A percentile compares a stretch with the other conserved stretches of the same genome.
phyloP scores from a whole-genome alignment of 2,888 invertebrate genomes.

The Stenodera caucasica region DNA sequence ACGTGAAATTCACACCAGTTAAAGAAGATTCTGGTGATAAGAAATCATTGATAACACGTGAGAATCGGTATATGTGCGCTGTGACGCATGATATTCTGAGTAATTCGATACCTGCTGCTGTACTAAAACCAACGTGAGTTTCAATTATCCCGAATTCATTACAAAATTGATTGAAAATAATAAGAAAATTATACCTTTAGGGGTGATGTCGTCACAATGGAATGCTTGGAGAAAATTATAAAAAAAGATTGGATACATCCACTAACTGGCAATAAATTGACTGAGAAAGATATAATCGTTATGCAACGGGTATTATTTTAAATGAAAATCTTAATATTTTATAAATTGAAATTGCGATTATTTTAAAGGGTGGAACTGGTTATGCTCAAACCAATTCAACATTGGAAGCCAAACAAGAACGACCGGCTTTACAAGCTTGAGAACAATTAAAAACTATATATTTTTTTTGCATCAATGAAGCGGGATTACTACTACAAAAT shows the following conservation, averaged over 20 bases:
- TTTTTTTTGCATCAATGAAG: slow-evolving; percentile 18
- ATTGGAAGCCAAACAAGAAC: slow-evolving; percentile 22
- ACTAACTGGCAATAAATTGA: slow-evolving; percentile 78
- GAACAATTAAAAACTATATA: slow-evolving; percentile 16
- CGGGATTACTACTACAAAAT: slow-evolving; percentile 14
- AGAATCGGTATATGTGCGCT: slow-evolving; percentile 95
- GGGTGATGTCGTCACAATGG: slow-evolving; percentile 93
- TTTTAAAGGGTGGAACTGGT: slow-evolving; percentile 87
- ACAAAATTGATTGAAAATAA: too few species aligned
- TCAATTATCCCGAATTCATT: too few species aligned
- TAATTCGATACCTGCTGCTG: slow-evolving; percentile 92
- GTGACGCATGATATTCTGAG: slow-evolving; percentile 94
- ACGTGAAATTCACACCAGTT: slow-evolving; percentile 89
- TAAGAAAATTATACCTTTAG: too few species aligned
- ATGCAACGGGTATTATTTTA: slow-evolving; percentile 73
- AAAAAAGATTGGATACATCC: slow-evolving; percentile 98
- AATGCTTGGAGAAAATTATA: slow-evolving; percentile 94
- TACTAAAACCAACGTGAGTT: slow-evolving; percentile 82
- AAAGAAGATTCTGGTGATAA: slow-evolving; percentile 81
- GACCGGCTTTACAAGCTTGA: slow-evolving; percentile 26
- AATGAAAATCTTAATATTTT: neutral
- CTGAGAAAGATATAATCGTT: slow-evolving; percentile 89
- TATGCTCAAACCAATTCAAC: slow-evolving; percentile 79
- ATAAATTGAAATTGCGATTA: slow-evolving; percentile 24
- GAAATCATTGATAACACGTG: slow-evolving; percentile 82